Base-by-base conservation (phyloP, 2,888 invertebrate genomes). In the Poecilus cupreus region DNA sequence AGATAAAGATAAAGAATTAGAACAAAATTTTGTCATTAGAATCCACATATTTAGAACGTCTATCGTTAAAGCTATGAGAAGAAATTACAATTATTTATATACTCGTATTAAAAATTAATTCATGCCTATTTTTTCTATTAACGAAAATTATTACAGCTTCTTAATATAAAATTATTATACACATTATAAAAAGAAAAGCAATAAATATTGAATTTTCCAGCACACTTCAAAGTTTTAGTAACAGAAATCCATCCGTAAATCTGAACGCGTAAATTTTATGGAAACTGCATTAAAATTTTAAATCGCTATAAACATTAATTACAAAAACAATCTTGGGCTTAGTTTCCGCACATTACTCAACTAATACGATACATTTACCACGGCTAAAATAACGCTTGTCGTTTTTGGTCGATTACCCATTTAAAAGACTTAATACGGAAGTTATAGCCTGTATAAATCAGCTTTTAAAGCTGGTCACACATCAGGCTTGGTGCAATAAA, bases 351-450 rank as follows among this genome's bases (percentile, higher is more conserved):
- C 37, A 37, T 68, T 37, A 68, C 10, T 68, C 68, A 68, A 68
- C 39, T 68, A 68, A 68, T 39, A 68, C 68, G 68, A 68, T 68
- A 68, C 68, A 68, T 37, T 68, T 68, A 68, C 16, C 37, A 39
- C 39, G 10, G 72, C 46, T 46, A n/a, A 39, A 39, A 37, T 70
- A 60, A 60, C 20, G 72, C 11, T 72, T 46, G 72, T 72, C 72
- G 72, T 46, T 46, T 72, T 72, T 72, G 72, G 72, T 72, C 72
- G 72, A 72, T 72, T 72, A 72, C 43, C 72, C 46, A 43, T 72
- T 72, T 72, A 46, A 72, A 72, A 72, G 72, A 72, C 72, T 72
- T 72, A 72, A 72, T 72, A 46, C 43, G 20, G 16, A 72, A 72
- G 72, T 72, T 72, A 46, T 72, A 46, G 72, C 72, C n/a, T 18